phyloP scores from a whole-genome alignment of 2,113 vertebrate species.

The Vicugna pacos region DNA sequence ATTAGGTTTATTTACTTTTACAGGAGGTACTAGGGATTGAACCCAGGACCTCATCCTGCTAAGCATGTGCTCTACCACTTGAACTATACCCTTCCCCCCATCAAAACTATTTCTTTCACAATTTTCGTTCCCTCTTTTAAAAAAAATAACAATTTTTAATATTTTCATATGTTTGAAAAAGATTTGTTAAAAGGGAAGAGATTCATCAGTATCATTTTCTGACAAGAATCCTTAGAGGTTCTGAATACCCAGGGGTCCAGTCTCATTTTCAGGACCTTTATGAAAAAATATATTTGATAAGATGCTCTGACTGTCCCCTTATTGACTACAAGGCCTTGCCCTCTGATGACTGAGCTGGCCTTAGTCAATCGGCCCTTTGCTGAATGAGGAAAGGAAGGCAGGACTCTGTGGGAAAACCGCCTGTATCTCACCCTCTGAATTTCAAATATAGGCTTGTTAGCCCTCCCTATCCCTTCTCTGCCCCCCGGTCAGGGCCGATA shows the following conservation, averaged over 20 bases:
- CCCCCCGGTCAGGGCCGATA: neutral
- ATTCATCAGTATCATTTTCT: neutral
- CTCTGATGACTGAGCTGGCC: neutral
- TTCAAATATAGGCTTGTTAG: neutral
- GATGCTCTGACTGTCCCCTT: neutral
- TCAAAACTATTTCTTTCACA: neutral
- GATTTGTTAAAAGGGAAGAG: neutral
- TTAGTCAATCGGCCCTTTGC: neutral
- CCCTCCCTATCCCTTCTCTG: neutral
- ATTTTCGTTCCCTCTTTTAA: neutral
- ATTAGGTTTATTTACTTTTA: too few species aligned
- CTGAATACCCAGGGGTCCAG: neutral
- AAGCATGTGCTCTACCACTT: too few species aligned
- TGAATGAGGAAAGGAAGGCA: neutral
- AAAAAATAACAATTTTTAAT: neutral
- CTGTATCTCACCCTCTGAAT: neutral
- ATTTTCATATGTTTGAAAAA: conserved; percentile 10
- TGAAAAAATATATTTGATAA: neutral
- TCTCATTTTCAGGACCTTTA: neutral
- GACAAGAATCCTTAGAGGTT: neutral
- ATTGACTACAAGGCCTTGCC: neutral
- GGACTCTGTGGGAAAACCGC: neutral
- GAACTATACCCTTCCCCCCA: too few species aligned
- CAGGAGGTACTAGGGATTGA: too few species aligned
- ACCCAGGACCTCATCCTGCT: too few species aligned